Evolutionary conservation across 2,888 invertebrate species (phyloP), one percentile per base, ranked within the genome.

Genomic region (Drosophila birchii): DNA sequence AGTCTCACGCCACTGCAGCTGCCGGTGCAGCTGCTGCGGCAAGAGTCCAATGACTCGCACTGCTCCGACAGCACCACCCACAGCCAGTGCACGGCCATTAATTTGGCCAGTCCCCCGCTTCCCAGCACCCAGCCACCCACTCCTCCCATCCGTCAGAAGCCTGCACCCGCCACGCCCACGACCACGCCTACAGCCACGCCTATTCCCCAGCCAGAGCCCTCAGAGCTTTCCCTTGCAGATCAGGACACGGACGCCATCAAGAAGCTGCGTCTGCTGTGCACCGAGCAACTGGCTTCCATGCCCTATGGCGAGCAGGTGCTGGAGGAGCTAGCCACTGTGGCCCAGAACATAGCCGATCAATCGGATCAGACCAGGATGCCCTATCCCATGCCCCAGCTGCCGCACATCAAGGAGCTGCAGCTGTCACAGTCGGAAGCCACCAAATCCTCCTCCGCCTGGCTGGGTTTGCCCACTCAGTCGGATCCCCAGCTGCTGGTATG

Each of bases 251-350:
- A 66, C 4, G 77, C 92, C 70, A 94, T 95, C 0, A 92, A 93
- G 55, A 93, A 94, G 36, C 91, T 96, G 62, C 94, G 94, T 80
- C 94, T 95, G 79, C 91, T 96, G 39, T 96, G 96, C 90, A 93
- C 96, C 43, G 94, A 93, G 80, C 94, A 93, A 77, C 93, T 96
- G 12, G 93, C 95, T 20, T 93, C 94, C 8, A 93, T 96, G 90
- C 96, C 96, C 5, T 95, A 94, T 89, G 96, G 96, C 55, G 93
- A 93, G 26, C 94, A 94, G 86, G 94, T 96, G 77, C 92, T 96
- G 71, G 94, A 95, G 92, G 95, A 95, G 91, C 89, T 96, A 45
- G 95, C 95, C 34, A 93, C 93, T 43, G 95, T 95, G 14, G 95
- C 95, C 12, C 92, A 94, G 88, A 93, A 87, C 55, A 91, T 92